Evolutionary conservation across 1,140 invertebrate genomes (phyloP).

Genomic region (Drosophila auraria): DNA sequence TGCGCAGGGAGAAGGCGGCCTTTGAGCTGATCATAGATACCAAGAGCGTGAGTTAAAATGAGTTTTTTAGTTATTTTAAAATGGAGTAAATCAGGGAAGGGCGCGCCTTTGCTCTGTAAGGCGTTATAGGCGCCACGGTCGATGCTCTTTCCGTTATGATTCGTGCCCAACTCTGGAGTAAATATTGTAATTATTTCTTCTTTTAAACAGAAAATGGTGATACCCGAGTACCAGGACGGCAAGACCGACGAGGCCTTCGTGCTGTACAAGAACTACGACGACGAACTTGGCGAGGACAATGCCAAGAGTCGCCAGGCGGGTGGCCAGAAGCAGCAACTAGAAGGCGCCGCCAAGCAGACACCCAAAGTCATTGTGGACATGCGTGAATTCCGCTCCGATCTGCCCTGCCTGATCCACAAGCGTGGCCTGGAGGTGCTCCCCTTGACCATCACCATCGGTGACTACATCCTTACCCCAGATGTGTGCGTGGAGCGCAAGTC

Average conservation of each 20-base stretch:
- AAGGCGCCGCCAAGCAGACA: constrained; percentile 69
- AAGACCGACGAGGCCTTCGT: constrained; percentile 90
- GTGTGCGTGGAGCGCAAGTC: constrained; percentile 99
- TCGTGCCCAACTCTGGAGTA: no score
- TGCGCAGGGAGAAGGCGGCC: constrained; percentile 96
- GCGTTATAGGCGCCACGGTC: no score
- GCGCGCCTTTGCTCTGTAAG: no score
- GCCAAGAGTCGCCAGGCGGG: constrained; percentile 89
- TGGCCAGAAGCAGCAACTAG: constrained; percentile 68
- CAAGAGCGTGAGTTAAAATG: constrained; percentile 90
- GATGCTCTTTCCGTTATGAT: no score
- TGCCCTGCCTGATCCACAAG: constrained; percentile 97
- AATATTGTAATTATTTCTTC: not conserved
- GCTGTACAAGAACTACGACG: constrained; percentile 85
- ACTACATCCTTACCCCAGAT: constrained; percentile 98
- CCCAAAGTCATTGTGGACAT: constrained; percentile 97
- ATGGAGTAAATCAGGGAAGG: no score
- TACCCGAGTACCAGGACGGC: constrained; percentile 96
- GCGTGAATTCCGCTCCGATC: constrained; percentile 98
- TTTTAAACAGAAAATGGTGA: constrained; percentile 92
- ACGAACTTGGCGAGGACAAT: constrained; percentile 72
- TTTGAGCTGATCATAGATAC: constrained; percentile 96
- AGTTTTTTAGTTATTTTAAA: not conserved
- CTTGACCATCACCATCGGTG: constrained; percentile 95
- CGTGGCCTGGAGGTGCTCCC: constrained; percentile 97